Evolutionary conservation across 1,140 invertebrate species (phyloP).

Genomic region (Eufriesea mexicana): DNA sequence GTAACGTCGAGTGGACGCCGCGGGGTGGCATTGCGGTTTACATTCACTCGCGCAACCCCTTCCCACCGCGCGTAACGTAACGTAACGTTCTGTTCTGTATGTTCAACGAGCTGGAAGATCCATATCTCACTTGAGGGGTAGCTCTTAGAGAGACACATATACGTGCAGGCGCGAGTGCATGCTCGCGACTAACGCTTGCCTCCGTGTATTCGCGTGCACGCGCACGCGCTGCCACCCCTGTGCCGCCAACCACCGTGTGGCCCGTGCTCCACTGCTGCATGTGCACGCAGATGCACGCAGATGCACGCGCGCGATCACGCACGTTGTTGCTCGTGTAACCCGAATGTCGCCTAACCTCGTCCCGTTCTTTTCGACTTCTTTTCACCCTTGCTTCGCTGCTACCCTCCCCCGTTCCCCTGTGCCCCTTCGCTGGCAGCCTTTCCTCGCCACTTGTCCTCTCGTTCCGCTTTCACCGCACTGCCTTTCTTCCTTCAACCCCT

Average conservation of each 20-base stretch:
- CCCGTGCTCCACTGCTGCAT: neutral
- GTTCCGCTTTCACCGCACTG: too few species aligned
- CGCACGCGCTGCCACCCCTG: slow-evolving; percentile 32
- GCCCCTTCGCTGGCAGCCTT: neutral
- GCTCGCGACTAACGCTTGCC: slow-evolving; percentile 26
- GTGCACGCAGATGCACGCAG: slow-evolving; percentile 3
- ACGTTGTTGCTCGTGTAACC: slow-evolving; percentile 34
- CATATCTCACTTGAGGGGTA: slow-evolving; percentile 77
- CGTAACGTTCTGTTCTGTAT: slow-evolving; percentile 74
- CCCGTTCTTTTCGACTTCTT: slow-evolving; percentile 27
- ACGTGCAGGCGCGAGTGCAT: slow-evolving; percentile 45
- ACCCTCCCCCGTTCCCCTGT: slow-evolving; percentile 1
- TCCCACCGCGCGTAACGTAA: slow-evolving; percentile 65
- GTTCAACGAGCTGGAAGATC: slow-evolving; percentile 80
- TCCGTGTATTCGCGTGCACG: slow-evolving; percentile 36
- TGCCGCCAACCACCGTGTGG: neutral
- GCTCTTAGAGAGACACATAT: slow-evolving; percentile 64
- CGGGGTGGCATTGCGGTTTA: slow-evolving; percentile 64
- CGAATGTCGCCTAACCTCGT: slow-evolving; percentile 43
- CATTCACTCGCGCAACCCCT: slow-evolving; percentile 64
- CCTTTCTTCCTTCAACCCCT: neutral
- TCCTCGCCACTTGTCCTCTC: neutral
- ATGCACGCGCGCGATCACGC: slow-evolving; percentile 24
- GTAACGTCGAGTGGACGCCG: slow-evolving; percentile 61
- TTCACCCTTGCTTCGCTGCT: slow-evolving; percentile 20